Evolutionary conservation across 2,888 invertebrate genomes (phyloP).

Genomic region (Ochropacha duplaris): DNA sequence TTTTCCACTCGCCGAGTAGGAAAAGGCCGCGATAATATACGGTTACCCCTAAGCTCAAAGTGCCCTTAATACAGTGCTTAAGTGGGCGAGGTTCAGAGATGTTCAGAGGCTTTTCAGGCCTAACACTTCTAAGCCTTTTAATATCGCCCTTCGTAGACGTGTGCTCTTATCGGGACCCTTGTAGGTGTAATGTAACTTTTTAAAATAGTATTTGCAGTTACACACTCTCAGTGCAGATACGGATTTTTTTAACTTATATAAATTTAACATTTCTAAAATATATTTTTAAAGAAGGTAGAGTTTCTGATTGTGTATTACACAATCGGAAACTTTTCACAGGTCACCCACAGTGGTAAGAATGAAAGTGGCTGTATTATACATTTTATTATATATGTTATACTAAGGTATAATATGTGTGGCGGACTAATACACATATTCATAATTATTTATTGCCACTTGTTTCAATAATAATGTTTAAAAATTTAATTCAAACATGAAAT

Average conservation of each 20-base stretch:
- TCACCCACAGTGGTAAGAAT: no score
- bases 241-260: constrained; percentile 17
- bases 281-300: not conserved
- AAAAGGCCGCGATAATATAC: constrained; percentile 72
- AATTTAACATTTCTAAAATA: constrained; percentile 8
- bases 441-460: no score
- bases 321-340: no score
- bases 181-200: constrained; percentile 59
- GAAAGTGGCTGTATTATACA: no score
- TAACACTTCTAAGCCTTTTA: constrained; percentile 81
- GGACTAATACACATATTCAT: no score
- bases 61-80: constrained; percentile 81
- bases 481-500: no score
- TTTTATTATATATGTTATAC: no score
- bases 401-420: no score
- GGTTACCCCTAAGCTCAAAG: constrained; percentile 69
- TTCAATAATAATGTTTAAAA: no score
- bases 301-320: not conserved
- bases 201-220: constrained; percentile 59
- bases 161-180: constrained; percentile 59
- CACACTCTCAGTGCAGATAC: constrained; percentile 10
- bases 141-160: constrained; percentile 66
- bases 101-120: constrained; percentile 78
- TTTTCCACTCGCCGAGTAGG: constrained; percentile 40
- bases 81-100: constrained; percentile 78